Conservation (phyloP, 92 coral and sea anemone genomes). For the Porites cylindrica region DNA sequence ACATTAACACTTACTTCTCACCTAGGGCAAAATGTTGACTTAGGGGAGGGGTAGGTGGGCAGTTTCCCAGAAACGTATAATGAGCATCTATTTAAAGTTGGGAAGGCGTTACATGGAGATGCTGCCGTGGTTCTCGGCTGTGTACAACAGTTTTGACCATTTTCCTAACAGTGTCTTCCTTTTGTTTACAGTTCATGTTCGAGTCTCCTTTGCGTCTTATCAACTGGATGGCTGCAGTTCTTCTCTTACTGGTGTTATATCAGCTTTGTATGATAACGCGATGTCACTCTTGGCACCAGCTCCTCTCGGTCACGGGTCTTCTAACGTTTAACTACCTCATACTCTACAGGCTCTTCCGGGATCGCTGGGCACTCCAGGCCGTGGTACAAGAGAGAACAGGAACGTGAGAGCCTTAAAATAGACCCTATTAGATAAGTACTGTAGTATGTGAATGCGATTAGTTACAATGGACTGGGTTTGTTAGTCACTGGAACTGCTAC, state of each 20-base stretch:
- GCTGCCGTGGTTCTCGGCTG: too few relatives aligned
- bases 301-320: slow-evolving; percentile 87
- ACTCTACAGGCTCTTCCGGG: slow-evolving; percentile 91
- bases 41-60: too few relatives aligned
- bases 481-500: background rate
- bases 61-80: too few relatives aligned
- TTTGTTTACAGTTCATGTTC: slow-evolving; percentile 86
- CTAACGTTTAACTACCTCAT: slow-evolving; percentile 92
- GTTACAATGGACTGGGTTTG: slow-evolving; percentile 7
- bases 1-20: too few relatives aligned
- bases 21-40: too few relatives aligned
- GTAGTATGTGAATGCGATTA: slow-evolving; percentile 29
- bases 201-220: slow-evolving; percentile 93
- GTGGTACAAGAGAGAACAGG: slow-evolving; percentile 74
- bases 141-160: too few relatives aligned
- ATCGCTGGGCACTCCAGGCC: slow-evolving; percentile 97
- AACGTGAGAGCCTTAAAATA: slow-evolving; percentile 22
- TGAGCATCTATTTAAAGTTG: too few relatives aligned
- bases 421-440: background rate
- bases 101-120: too few relatives aligned
- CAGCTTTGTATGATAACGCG: slow-evolving; percentile 88
- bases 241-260: slow-evolving; percentile 84
- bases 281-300: slow-evolving; percentile 93
- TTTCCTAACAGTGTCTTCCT: background rate
- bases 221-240: slow-evolving; percentile 91